Evolutionary conservation across 2,797 vertebrate species (phyloP).

Genomic region (Podarcis siculus): DNA sequence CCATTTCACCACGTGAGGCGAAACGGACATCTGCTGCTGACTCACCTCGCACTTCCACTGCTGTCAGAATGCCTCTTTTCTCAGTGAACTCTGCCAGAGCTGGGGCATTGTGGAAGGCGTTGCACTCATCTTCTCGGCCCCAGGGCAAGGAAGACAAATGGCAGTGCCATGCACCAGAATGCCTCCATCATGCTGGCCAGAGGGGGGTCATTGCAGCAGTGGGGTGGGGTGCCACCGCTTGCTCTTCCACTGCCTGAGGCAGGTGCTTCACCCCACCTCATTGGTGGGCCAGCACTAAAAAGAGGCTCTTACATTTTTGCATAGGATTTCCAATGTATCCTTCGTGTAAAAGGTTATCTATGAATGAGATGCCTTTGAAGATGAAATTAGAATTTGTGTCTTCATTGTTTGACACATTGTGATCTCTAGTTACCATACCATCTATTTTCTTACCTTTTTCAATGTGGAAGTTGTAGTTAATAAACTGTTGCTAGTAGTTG

Average conservation of each 20-base stretch:
- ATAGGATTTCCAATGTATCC: not conserved
- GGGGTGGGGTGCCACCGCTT: not conserved
- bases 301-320: not conserved
- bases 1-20: no score
- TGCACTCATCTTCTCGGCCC: no score
- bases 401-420: not conserved
- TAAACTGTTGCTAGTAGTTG: not conserved
- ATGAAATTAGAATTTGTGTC: not conserved
- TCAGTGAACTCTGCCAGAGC: no score
- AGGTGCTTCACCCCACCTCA: no score
- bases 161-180: no score
- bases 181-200: no score
- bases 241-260: not conserved
- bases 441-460: not conserved
- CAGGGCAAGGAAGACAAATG: no score
- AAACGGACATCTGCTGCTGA: no score
- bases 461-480: not conserved
- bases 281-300: not conserved
- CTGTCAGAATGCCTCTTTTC: no score
- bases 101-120: no score
- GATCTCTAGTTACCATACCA: not conserved
- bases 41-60: no score
- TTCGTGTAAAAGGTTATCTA: not conserved
- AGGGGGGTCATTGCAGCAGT: no score
- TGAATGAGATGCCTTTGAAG: accelerated